Conservation (phyloP, 2,797 vertebrate genomes). For the Avahi laniger region DNA sequence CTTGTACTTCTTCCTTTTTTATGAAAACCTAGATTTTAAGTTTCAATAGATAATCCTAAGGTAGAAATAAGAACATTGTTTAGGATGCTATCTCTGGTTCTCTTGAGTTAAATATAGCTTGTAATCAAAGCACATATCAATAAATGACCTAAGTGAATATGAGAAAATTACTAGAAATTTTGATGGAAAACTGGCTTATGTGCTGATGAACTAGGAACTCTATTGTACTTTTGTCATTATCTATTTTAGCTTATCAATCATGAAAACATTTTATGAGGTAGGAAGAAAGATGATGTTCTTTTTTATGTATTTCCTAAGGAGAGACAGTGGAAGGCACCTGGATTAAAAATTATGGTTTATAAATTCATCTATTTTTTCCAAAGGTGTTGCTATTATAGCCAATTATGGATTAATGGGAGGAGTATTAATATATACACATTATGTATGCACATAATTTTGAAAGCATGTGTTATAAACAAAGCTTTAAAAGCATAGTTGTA, state of each 20-base stretch:
- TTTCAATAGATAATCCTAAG: not conserved
- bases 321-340: not conserved
- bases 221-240: not conserved
- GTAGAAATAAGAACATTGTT: slow-evolving; percentile 10
- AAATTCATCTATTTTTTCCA: slow-evolving; percentile 44
- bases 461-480: slow-evolving; percentile 50
- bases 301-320: not conserved
- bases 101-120: not conserved
- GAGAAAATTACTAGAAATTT: slow-evolving; percentile 36
- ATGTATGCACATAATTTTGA: not conserved
- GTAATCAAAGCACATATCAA: not conserved
- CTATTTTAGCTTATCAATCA: slow-evolving; percentile 10
- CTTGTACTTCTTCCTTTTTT: not conserved
- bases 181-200: slow-evolving; percentile 22
- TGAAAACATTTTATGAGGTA: slow-evolving; percentile 38
- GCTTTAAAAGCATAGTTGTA: slow-evolving; percentile 52
- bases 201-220: not conserved
- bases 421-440: slow-evolving; percentile 15
- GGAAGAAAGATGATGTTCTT: not conserved
- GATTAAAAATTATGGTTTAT: slow-evolving; percentile 41
- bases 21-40: slow-evolving; percentile 29
- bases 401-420: not conserved
- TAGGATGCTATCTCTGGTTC: not conserved
- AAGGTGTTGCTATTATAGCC: slow-evolving; percentile 11
- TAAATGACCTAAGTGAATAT: slow-evolving; percentile 2